Evolutionary conservation across 2,888 invertebrate species (phyloP).

Genomic region (Tetranychus truncatus): DNA sequence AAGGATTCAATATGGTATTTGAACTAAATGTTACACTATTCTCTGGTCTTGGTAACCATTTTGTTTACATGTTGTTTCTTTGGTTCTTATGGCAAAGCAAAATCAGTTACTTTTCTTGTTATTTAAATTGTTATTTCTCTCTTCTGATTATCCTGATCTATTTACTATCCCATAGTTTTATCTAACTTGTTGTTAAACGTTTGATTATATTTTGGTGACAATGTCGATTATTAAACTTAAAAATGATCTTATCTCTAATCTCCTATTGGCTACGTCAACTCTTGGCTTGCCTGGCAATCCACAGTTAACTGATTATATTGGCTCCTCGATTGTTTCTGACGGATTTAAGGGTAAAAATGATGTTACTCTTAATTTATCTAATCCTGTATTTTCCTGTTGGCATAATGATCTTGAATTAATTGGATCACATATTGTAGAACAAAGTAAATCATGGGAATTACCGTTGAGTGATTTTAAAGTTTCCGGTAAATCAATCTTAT

Average conservation of each 20-base stretch:
- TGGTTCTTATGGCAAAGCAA: too few relatives aligned
- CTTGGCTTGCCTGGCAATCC: background rate
- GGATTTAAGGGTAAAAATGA: background rate
- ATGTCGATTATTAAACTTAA: background rate
- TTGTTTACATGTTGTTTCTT: too few relatives aligned
- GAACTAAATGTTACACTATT: too few relatives aligned
- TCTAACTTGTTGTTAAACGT: too few relatives aligned
- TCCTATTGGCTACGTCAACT: background rate
- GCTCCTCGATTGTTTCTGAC: background rate
- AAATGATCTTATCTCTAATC: background rate
- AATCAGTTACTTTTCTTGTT: too few relatives aligned
- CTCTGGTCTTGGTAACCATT: too few relatives aligned
- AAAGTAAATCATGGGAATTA: background rate
- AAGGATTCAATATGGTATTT: too few relatives aligned
- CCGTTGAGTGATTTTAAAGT: background rate
- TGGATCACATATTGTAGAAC: background rate
- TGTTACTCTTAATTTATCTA: background rate
- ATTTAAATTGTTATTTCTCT: too few relatives aligned
- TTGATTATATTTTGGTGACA: too few relatives aligned
- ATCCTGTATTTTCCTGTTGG: background rate
- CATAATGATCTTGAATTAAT: background rate
- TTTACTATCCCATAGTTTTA: too few relatives aligned
- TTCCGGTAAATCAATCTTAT: background rate
- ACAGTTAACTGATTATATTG: background rate
- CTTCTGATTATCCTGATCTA: too few relatives aligned